phyloP scores from a whole-genome alignment of 2,113 vertebrate species.

The Nesoenas mayeri region DNA sequence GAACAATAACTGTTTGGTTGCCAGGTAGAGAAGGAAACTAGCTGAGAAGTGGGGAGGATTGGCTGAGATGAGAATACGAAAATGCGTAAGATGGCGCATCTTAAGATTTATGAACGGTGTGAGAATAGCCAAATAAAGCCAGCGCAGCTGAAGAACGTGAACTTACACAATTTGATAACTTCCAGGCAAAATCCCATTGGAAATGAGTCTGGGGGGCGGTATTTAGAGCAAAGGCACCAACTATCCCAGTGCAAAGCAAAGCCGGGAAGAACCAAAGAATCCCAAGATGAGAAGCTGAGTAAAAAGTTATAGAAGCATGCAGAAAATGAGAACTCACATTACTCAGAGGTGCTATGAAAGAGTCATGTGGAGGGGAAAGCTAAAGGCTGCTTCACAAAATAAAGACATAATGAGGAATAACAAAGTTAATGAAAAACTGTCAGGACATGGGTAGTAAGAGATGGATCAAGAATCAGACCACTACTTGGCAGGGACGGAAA shows the following conservation, averaged over 20 bases:
- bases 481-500: neutral
- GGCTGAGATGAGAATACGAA: neutral
- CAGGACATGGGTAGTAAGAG: neutral
- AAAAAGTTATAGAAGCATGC: neutral
- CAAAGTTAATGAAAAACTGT: neutral
- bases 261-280: neutral
- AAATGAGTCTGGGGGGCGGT: neutral
- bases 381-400: neutral
- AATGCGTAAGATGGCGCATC: rapidly evolving
- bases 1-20: neutral
- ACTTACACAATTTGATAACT: neutral
- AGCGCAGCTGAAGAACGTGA: neutral
- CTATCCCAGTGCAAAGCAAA: neutral
- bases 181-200: neutral
- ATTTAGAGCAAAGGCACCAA: neutral
- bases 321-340: neutral
- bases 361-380: neutral
- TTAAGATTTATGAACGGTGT: neutral
- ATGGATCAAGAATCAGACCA: neutral
- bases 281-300: neutral
- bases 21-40: neutral
- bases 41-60: neutral
- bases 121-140: neutral
- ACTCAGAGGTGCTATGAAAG: neutral
- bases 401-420: neutral